phyloP scores from a whole-genome alignment of 2,888 invertebrate genomes.

The Acleris emargana region DNA sequence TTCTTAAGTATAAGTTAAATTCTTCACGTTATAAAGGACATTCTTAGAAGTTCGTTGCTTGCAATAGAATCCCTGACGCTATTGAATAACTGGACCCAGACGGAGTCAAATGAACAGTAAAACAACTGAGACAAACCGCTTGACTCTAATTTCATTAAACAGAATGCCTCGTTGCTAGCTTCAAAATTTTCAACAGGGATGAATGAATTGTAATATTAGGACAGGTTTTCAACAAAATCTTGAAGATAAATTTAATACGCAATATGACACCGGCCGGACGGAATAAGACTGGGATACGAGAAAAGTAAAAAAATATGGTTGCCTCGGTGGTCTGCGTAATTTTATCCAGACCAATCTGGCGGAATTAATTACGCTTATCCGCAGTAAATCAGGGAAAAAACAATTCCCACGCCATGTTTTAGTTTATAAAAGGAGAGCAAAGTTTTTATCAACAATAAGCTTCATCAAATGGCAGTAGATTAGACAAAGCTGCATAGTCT shows the following conservation, averaged over 20 bases:
- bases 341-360: constrained; percentile 55
- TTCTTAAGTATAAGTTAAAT: neutral
- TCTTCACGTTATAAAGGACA: neutral
- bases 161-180: constrained; percentile 16
- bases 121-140: constrained; percentile 30
- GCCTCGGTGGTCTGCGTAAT: constrained; percentile 64
- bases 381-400: constrained; percentile 42
- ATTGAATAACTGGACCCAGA: constrained; percentile 24
- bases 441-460: constrained; percentile 11
- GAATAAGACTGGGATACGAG: constrained; percentile 11
- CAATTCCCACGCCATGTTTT: constrained; percentile 17
- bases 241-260: neutral
- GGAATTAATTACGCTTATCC: constrained; percentile 69
- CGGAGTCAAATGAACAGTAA: constrained; percentile 33
- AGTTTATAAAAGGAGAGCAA: neutral
- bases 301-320: constrained; percentile 27
- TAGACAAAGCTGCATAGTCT: constrained; percentile 2
- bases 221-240: neutral
- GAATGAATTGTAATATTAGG: too few species aligned
- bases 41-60: constrained; percentile 23
- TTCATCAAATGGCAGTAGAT: constrained; percentile 5
- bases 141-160: constrained; percentile 26
- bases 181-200: too few species aligned
- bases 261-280: constrained; percentile 30
- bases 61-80: constrained; percentile 22